Evolutionary conservation across 2,113 vertebrate genomes (phyloP).

Genomic region (Tor tambroides): DNA sequence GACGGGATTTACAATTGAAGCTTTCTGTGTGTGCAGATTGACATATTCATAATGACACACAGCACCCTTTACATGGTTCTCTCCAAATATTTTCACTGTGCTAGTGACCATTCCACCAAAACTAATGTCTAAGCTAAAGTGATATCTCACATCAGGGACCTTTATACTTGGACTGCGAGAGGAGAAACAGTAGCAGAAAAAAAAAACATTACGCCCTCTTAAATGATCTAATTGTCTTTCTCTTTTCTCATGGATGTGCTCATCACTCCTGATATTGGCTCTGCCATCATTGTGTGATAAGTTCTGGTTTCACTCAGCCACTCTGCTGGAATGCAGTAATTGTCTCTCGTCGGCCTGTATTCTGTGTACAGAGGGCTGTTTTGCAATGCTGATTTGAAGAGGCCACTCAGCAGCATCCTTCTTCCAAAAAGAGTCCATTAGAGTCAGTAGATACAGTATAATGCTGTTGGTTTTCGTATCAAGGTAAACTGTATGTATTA

Average conservation of each 20-base stretch:
- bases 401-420: constrained; percentile 30
- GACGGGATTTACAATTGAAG: background rate
- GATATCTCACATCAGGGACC: constrained; percentile 17
- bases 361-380: constrained; percentile 26
- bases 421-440: constrained; percentile 35
- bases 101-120: background rate
- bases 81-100: background rate
- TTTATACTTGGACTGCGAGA: background rate
- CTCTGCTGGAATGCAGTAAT: constrained; percentile 39
- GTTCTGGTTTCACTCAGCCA: constrained; percentile 14
- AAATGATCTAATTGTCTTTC: constrained; percentile 24
- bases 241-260: constrained; percentile 14
- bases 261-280: constrained; percentile 26
- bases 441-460: constrained; percentile 15
- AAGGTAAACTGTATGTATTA: background rate
- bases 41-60: background rate
- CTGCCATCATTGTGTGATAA: constrained; percentile 30
- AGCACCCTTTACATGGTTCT: background rate
- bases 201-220: background rate
- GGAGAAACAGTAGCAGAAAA: constrained; percentile 6
- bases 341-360: constrained; percentile 20
- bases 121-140: constrained; percentile 13
- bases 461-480: constrained; percentile 24
- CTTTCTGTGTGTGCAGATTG: background rate
- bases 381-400: constrained; percentile 50